Evolutionary conservation across 2,888 invertebrate genomes (phyloP).

Genomic region (Campoletis raptor): DNA sequence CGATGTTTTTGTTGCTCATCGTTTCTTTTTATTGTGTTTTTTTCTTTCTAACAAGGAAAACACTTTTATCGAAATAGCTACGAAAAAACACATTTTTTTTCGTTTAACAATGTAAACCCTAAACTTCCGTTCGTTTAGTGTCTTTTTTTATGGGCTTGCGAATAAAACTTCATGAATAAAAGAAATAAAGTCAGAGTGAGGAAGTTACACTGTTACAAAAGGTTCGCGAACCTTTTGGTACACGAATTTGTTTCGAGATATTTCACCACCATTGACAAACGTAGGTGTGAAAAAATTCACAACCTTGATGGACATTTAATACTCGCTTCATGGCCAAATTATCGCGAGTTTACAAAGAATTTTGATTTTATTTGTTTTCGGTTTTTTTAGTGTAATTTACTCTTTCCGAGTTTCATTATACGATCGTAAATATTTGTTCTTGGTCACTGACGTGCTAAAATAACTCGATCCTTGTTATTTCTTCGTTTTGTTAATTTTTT

Average conservation of each 20-base stretch:
- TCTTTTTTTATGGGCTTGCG: not conserved
- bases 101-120: not conserved
- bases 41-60: not conserved
- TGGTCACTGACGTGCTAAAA: not conserved
- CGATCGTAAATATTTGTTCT: no score
- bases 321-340: not conserved
- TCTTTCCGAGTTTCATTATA: not conserved
- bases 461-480: not conserved
- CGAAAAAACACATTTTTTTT: not conserved
- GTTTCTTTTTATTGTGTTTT: not conserved
- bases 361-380: not conserved
- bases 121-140: not conserved
- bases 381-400: not conserved
- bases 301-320: not conserved
- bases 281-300: conserved; percentile 1
- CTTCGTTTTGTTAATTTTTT: not conserved
- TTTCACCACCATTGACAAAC: not conserved
- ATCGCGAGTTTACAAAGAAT: not conserved
- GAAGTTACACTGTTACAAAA: not conserved
- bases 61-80: no score
- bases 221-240: not conserved
- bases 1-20: not conserved
- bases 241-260: not conserved
- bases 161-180: not conserved
- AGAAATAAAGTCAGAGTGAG: not conserved